Base-by-base conservation (phyloP, 2,888 invertebrate species). In the Andricus quercusramuli region DNA sequence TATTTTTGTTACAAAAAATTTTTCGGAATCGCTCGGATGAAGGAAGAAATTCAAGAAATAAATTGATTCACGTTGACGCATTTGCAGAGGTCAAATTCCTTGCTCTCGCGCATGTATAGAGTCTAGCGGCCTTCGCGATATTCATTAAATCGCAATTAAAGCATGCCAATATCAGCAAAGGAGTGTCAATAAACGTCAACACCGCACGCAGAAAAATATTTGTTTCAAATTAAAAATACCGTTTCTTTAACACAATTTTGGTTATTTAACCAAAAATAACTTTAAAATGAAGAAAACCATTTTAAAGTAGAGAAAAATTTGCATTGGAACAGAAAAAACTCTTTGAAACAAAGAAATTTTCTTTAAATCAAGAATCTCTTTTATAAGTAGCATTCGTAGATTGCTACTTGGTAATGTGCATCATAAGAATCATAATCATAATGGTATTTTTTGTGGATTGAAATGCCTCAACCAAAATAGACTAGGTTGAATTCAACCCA, bases 21-120 rank as follows among this genome's bases (percentile, higher is more conserved):
- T 65, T 65, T 65, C 9, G 65, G 29, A 29, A 22, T 20, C 37
- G 32, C n/a, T 62, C 25, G 37, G 56, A 77, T 47, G 13, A 11
- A 77, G 29, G 37, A 64, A 77, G 64, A 41, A 64, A 32, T 77
- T 41, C 64, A 62, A 77, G 64, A 22, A 64, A 32, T 77, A 62
- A 77, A 62, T 64, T 77, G 65, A 47, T 77, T 77, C 64, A 56
- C 29, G 74, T 74, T 80, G 78, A 81, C 79, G 76, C 65, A 67
- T 74, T 67, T 65, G 32, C 86, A 84, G 86, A 88, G 88, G 88
- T 88, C 87, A 88, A 87, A 88, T 87, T 88, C 88, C 86, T 82
- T 79, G 86, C 47, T 78, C 66, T 74, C 29, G 59, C 77, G 67
- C 77, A 77, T 66, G 78, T 67, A 79, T 37, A 78, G 56, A 65